Percentiles rank a stretch among this genome's conserved stretches.
phyloP scores from a whole-genome alignment of 2,113 vertebrate species.

The Solea senegalensis region DNA sequence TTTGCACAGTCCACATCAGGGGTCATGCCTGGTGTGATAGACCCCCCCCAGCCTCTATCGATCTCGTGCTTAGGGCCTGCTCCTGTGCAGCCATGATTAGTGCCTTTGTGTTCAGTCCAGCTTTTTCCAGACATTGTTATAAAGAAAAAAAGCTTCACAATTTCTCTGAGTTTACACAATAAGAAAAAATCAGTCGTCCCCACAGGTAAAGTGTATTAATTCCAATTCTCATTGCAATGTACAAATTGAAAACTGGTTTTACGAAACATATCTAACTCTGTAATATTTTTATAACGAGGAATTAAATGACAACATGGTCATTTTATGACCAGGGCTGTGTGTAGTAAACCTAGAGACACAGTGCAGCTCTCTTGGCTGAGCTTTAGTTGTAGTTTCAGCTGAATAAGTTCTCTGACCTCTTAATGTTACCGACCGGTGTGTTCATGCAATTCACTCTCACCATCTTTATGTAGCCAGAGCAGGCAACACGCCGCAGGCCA shows the following conservation, averaged over 20 bases:
- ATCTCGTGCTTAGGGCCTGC: too few relatives aligned
- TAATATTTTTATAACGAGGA: background rate
- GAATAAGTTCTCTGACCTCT: background rate
- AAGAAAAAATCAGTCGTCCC: constrained; percentile 32
- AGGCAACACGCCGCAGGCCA: background rate
- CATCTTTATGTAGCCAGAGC: background rate
- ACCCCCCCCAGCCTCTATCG: too few relatives aligned
- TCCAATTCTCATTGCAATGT: constrained; percentile 40
- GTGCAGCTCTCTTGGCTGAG: too few relatives aligned
- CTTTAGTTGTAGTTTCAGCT: too few relatives aligned
- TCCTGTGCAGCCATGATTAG: too few relatives aligned
- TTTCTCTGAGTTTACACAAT: background rate
- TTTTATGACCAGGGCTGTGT: too few relatives aligned
- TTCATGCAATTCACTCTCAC: background rate
- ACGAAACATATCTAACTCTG: too few relatives aligned
- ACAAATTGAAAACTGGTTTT: constrained; percentile 39
- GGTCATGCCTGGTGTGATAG: too few relatives aligned
- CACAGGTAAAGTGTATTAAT: constrained; percentile 45
- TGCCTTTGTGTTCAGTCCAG: too few relatives aligned
- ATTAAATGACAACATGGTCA: background rate
- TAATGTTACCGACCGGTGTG: background rate
- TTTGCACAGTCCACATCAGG: too few relatives aligned
- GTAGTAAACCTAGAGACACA: background rate
- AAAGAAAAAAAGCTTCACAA: constrained; percentile 29
- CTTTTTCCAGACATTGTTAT: too few relatives aligned